These are phyloP conservation scores for Dione vanillae DNA, from an alignment of 2,888 invertebrate species.

Conservation along the genomic window DNA sequence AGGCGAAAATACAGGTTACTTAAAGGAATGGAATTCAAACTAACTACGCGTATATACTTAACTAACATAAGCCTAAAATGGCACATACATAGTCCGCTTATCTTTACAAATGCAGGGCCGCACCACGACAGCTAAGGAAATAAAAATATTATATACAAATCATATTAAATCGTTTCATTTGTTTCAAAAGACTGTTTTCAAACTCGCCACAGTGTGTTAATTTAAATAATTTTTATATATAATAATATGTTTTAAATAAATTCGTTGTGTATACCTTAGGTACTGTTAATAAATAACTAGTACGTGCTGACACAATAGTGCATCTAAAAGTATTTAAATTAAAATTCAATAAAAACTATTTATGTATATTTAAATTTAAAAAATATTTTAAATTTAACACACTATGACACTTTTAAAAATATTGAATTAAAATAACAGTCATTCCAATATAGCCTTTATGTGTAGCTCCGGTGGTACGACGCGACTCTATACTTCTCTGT, in stretches of 20 bases:
- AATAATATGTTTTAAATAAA: background rate
- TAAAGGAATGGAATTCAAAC: constrained; percentile 63
- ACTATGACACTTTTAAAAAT: background rate
- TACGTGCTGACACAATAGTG: constrained; percentile 2
- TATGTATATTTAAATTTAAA: background rate
- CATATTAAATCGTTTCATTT: background rate
- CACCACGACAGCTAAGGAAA: constrained; percentile 30
- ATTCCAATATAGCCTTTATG: constrained; percentile 11
- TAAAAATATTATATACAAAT: constrained; percentile 14
- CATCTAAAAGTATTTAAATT: constrained; percentile 1
- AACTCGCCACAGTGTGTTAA: constrained; percentile 2
- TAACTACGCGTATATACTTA: constrained; percentile 70
- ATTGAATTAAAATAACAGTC: background rate
- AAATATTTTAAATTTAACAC: constrained; percentile 4
- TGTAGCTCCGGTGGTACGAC: constrained; percentile 37
- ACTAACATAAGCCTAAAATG: constrained; percentile 69
- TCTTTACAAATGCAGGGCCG: constrained; percentile 38
- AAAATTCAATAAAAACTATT: constrained; percentile 5
- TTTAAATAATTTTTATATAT: background rate
- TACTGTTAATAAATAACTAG: background rate
- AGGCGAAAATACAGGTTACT: constrained; percentile 50
- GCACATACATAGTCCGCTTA: constrained; percentile 66
- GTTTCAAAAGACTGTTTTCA: background rate
- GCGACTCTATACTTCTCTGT: constrained; percentile 30
- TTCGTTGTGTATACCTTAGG: constrained; percentile 16